Evolutionary conservation across 2,113 vertebrate species (phyloP), one percentile per base, ranked within the genome.

Genomic region (Aspidoscelis tigris): DNA sequence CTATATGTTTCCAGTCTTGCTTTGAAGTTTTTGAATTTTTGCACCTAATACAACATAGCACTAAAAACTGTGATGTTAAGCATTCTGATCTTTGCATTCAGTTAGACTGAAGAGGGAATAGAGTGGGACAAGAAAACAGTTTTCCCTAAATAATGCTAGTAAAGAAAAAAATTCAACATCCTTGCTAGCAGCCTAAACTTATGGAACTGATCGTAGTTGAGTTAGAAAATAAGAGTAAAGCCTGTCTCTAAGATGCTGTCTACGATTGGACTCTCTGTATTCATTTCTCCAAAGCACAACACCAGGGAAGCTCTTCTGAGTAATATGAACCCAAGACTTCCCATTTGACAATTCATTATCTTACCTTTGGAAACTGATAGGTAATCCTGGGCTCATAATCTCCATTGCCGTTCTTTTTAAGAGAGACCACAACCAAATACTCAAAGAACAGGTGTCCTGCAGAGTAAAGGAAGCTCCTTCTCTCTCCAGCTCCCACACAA

Each of bases 311-410:
- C 6, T 11, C 9, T 43, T 41, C n/a, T 20, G 0, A 43, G 9
- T 11, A 74, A 68, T 26, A 26, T 1, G 4, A 10, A 50, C 65
- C 24, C 58, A 61, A 24, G 2, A 64, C 22, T 64, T 10, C 22
- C 5, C 53, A 33, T 44, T 0, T 1, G 53, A 39, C 5, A 24
- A 64, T 0, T 39, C 71, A n/a, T 10, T 43, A 50, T 83, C 94
- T 95, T 92, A 99, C 98, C 98, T 99, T 99, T 20, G 98, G 98
- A 91, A 99, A 99, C 93, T 99, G 98, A 92, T 99, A 99, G 77
- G 95, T 95, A 93, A 99, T 99, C 53, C 95, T 97, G 50, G 98
- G 98, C 69, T 98, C 97, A 0, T 99, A 99, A 61, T 0, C 89
- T 26, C 88, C 89, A 3, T 93, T 93, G 0, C 91, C 88, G 18